Percentiles rank a stretch among this genome's conserved stretches.
These are phyloP conservation scores for Triplophysa yarkandensis DNA, from an alignment of 2,797 vertebrate species.

Conservation along the genomic window DNA sequence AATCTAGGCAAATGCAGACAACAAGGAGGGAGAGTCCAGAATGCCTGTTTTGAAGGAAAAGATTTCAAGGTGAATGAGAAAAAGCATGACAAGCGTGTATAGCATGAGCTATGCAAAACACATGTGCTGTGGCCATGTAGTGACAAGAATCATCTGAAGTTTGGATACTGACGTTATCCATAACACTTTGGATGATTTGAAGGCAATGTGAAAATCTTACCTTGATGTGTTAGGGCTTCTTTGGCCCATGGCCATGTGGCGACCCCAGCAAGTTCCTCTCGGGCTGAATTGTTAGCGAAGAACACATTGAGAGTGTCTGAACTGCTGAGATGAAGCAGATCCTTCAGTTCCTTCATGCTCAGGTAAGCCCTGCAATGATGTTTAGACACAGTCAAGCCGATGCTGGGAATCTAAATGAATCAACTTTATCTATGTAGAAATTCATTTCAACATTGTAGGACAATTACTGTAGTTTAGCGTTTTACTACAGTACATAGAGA, in stretches of 20 bases:
- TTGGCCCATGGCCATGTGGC: conserved; percentile 99
- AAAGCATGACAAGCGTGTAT: neutral
- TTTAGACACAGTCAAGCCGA: conserved; percentile 23
- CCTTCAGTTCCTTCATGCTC: conserved; percentile 95
- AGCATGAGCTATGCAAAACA: conserved; percentile 6
- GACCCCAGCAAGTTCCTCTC: conserved; percentile 91
- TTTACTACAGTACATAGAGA: no score
- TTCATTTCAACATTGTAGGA: no score
- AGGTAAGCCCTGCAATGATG: conserved; percentile 84
- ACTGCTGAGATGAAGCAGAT: conserved; percentile 85
- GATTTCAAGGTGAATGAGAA: conserved; percentile 7
- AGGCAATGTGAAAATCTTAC: conserved; percentile 68
- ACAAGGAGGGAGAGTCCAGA: conserved; percentile 40
- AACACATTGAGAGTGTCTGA: conserved; percentile 91
- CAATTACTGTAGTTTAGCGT: no score
- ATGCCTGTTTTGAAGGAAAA: conserved; percentile 33
- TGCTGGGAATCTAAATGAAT: neutral
- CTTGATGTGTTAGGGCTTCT: conserved; percentile 89
- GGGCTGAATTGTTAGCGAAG: conserved; percentile 89
- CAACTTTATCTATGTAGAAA: no score
- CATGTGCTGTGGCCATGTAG: neutral
- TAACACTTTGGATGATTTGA: neutral
- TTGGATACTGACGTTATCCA: conserved; percentile 9
- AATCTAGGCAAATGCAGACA: conserved; percentile 49
- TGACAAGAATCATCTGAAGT: conserved; percentile 12